Conservation (phyloP, 2,888 invertebrate species). For the Cosmorhoe ocellata region DNA sequence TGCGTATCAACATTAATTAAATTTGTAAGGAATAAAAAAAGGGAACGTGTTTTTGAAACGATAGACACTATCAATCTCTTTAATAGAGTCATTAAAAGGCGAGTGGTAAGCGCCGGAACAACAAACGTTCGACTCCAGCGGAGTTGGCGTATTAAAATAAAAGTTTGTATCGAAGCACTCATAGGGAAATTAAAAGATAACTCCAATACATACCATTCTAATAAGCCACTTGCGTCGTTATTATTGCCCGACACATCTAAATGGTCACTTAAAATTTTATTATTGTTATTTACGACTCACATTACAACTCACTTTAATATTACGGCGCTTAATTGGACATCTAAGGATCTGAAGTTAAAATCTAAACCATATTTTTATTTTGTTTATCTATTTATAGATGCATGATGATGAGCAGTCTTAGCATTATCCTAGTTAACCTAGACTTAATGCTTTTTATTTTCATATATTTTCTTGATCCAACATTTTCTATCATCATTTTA, state of each 20-base stretch:
- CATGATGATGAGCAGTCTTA: no score
- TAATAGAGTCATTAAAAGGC: slow-evolving; percentile 80
- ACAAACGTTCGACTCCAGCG: slow-evolving; percentile 13
- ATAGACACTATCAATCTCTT: slow-evolving; percentile 76
- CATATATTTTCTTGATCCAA: no score
- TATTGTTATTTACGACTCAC: slow-evolving; percentile 52
- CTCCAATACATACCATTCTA: slow-evolving; percentile 51
- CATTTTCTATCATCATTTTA: no score
- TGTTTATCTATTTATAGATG: neutral
- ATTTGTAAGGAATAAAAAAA: slow-evolving; percentile 69
- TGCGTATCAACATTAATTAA: slow-evolving; percentile 75
- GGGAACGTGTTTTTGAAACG: slow-evolving; percentile 63
- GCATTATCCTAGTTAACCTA: no score
- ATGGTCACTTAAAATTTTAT: slow-evolving; percentile 57
- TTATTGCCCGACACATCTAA: slow-evolving; percentile 57
- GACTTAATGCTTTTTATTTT: no score
- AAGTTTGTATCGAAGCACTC: slow-evolving; percentile 53
- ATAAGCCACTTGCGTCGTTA: slow-evolving; percentile 45
- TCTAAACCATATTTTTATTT: neutral
- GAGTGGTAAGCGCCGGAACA: slow-evolving; percentile 61
- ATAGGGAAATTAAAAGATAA: slow-evolving; percentile 58
- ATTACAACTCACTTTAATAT: slow-evolving; percentile 47
- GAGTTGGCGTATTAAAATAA: slow-evolving; percentile 32
- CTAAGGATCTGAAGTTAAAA: slow-evolving; percentile 6
- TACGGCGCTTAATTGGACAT: slow-evolving; percentile 55